Evolutionary conservation across 2,113 vertebrate genomes (phyloP).

Genomic region (Prunella himalayana): DNA sequence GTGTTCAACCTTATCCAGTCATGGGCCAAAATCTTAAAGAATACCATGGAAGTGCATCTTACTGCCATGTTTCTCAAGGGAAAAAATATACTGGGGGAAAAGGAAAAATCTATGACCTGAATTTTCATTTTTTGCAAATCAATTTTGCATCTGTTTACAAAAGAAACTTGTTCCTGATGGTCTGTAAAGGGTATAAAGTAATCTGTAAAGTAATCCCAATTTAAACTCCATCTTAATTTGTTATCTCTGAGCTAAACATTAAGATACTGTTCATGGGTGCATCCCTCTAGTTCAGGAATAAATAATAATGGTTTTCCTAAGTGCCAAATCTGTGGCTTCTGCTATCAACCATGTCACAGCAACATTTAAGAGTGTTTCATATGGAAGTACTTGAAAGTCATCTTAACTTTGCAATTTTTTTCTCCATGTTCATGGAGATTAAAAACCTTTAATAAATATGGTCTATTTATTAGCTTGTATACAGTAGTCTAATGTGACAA

Average conservation of each 20-base stretch:
- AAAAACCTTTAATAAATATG: background rate
- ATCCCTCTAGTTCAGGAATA: background rate
- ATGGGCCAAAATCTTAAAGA: background rate
- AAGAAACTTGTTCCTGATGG: background rate
- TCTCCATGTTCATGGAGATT: background rate
- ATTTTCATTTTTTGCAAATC: background rate
- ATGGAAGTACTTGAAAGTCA: background rate
- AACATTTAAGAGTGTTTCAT: background rate
- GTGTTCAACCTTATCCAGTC: background rate
- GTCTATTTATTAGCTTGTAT: background rate
- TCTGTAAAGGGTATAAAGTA: background rate
- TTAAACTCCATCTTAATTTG: background rate
- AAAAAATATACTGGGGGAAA: background rate
- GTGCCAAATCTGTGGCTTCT: background rate
- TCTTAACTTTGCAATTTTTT: background rate
- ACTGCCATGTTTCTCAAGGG: background rate
- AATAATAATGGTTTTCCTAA: background rate
- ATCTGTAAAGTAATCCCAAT: background rate
- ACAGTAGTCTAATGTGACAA: background rate
- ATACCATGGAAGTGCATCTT: background rate
- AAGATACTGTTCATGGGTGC: background rate
- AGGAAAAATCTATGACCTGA: background rate
- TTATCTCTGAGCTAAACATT: background rate
- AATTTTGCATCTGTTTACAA: background rate
- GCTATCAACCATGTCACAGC: background rate